Base-by-base conservation (phyloP, 1,140 invertebrate genomes). In the Neodiprion lecontei region DNA sequence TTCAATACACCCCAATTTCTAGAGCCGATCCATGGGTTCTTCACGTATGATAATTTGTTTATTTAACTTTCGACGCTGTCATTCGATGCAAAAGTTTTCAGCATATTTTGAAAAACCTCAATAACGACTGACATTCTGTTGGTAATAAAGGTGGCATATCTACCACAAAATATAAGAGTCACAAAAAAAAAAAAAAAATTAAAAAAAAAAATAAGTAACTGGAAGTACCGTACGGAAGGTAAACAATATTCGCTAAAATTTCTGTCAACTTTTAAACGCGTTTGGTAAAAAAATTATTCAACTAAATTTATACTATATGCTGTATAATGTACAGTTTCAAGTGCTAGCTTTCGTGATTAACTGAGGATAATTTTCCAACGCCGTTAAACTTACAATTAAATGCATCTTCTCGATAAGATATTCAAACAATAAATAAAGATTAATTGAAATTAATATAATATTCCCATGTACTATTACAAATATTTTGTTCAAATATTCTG, bases 401-500 rank as follows among this genome's bases (percentile, higher is more conserved):
- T 61, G 53, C 53, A 61, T 61, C 7, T 8, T 61, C 11, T 12
- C 53, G 4, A 61, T 17, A 12, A 61, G 53, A 14, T 61, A 61
- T 61, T 8, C 5, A 40, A 40, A 40, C 28, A 40, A 40, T 40
- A 40, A 40, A 40, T 40, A 40, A 40, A 40, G 28, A 40, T 40
- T 40, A 40, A 40, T 40, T 40, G 28, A 40, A 40, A 40, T 40
- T 40, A 40, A 40, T 40, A 40, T 69, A 40, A 12, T 70, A 66
- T 49, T 40, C 28, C 28, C 1, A 40, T 40, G 28, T 40, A 40
- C 28, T 40, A 5, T 40, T 40, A 40, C 28, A 40, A 40, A 40
- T 40, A 40, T 40, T 40, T 40, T 40, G 28, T 40, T 40, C 28
- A 40, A 40, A 40, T 40, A 76, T 14, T 73, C 73, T 28, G 28